phyloP scores from a whole-genome alignment of 2,113 vertebrate genomes.

The Heterotis niloticus region DNA sequence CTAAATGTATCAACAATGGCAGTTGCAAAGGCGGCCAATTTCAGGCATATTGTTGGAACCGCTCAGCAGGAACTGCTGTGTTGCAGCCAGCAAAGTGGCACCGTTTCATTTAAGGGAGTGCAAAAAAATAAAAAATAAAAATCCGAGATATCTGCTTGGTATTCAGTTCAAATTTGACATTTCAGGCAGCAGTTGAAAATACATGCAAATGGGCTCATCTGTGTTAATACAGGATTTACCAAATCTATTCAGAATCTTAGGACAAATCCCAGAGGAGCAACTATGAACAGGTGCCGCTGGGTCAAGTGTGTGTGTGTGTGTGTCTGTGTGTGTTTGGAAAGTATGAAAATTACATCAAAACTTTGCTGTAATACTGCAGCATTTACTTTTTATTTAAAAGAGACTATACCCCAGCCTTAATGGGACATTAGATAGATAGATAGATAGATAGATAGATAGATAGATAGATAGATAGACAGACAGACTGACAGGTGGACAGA shows the following conservation, averaged over 20 bases:
- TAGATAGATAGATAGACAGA: too few relatives aligned
- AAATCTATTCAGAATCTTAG: slow-evolving; percentile 21
- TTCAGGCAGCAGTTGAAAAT: slow-evolving; percentile 11
- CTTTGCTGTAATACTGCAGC: too few relatives aligned
- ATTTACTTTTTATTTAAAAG: too few relatives aligned
- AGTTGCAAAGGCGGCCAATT: slow-evolving; percentile 1
- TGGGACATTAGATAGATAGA: too few relatives aligned
- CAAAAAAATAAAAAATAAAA: background rate
- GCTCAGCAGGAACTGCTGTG: slow-evolving; percentile 20
- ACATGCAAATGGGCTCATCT: slow-evolving; percentile 26
- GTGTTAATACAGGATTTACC: slow-evolving; percentile 24
- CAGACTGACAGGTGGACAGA: too few relatives aligned
- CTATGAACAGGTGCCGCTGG: slow-evolving; percentile 5
- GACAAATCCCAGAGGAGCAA: slow-evolving; percentile 25
- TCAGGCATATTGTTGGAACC: slow-evolving; percentile 16
- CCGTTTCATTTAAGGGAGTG: slow-evolving; percentile 47
- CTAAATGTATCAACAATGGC: too few relatives aligned
- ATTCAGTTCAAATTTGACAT: slow-evolving; percentile 27
- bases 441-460: too few relatives aligned
- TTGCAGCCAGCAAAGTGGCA: slow-evolving; percentile 50
- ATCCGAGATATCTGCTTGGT: background rate
- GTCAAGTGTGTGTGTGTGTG: background rate
- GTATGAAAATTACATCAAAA: too few relatives aligned
- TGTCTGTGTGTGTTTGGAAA: background rate
- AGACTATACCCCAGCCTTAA: too few relatives aligned